These are phyloP conservation scores for Brachyrhaphis roseni DNA, from an alignment of 2,797 vertebrate genomes.

Conservation along the genomic window DNA sequence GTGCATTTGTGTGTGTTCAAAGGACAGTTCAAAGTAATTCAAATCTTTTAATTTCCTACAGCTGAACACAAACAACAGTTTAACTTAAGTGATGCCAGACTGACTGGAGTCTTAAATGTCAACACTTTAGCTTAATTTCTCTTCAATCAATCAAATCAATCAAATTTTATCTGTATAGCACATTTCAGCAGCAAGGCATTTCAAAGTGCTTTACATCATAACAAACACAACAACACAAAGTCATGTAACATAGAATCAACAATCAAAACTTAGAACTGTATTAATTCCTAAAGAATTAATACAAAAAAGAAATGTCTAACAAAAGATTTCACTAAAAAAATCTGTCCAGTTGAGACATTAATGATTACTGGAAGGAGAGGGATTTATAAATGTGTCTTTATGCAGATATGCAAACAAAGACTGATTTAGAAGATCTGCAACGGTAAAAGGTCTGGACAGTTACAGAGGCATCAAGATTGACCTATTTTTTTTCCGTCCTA, in stretches of 20 bases:
- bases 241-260: too few species aligned
- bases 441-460: conserved; percentile 76
- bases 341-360: not conserved
- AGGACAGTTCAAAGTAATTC: too few species aligned
- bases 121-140: not conserved
- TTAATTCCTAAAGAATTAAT: not conserved
- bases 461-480: conserved; percentile 73
- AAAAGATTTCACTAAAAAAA: not conserved
- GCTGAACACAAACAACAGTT: too few species aligned
- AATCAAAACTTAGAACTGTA: too few species aligned
- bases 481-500: conserved; percentile 71
- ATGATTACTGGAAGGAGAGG: not conserved
- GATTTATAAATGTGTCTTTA: not conserved
- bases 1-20: too few species aligned
- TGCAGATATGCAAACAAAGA: conserved; percentile 68
- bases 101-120: not conserved
- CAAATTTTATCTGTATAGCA: too few species aligned
- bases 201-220: too few species aligned
- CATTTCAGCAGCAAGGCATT: too few species aligned
- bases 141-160: too few species aligned
- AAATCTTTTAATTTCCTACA: too few species aligned
- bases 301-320: not conserved
- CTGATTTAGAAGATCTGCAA: conserved; percentile 66
- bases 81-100: too few species aligned
- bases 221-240: too few species aligned